Conservation (phyloP, 2,113 vertebrate species). For the Myrmecophaga tridactyla region DNA sequence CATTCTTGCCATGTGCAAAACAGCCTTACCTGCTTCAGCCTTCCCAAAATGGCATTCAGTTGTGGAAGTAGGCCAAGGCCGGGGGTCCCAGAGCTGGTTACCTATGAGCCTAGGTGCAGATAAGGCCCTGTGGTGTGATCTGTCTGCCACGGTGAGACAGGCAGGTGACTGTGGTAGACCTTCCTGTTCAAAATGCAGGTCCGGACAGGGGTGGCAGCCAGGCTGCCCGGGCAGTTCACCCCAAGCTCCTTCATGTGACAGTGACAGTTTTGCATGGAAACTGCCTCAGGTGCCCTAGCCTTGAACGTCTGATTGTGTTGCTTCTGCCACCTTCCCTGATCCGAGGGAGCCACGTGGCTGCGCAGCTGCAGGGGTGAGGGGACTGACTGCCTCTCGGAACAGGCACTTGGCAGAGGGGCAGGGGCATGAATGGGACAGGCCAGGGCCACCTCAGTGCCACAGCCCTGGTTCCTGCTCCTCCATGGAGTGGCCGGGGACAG, state of each 20-base stretch:
- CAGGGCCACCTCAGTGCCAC: rapidly evolving
- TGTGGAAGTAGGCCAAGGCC: too few species aligned
- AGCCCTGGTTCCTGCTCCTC: background rate
- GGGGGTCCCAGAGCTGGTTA: background rate
- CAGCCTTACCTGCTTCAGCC: rapidly evolving
- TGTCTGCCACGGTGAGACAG: background rate
- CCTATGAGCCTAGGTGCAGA: rapidly evolving
- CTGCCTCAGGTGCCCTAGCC: background rate
- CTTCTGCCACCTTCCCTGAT: background rate
- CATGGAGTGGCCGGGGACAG: rapidly evolving
- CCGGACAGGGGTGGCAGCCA: rapidly evolving
- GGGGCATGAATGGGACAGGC: rapidly evolving
- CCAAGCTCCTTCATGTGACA: rapidly evolving
- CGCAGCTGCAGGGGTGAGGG: too few species aligned
- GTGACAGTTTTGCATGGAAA: rapidly evolving
- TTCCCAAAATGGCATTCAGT: background rate
- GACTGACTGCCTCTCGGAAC: background rate
- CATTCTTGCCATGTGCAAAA: rapidly evolving
- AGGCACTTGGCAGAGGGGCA: rapidly evolving
- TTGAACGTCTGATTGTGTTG: rapidly evolving
- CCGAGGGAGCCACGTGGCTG: background rate
- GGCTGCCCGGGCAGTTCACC: rapidly evolving
- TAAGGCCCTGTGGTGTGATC: rapidly evolving
- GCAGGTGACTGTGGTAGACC: rapidly evolving
- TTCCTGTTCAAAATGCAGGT: rapidly evolving